Base-by-base conservation (phyloP, 2,888 invertebrate genomes). In the Melieria crassipennis region DNA sequence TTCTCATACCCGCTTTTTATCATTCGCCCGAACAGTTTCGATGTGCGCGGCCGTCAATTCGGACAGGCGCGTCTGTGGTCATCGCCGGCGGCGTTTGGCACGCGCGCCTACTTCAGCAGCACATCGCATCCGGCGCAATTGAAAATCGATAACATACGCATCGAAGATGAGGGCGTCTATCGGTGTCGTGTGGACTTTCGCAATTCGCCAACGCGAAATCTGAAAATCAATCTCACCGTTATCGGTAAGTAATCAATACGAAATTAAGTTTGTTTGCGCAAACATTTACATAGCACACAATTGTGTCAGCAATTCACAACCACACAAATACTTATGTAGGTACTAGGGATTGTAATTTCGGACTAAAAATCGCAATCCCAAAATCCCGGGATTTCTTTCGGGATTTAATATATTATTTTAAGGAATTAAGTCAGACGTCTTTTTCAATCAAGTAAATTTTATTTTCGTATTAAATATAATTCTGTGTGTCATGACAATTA, bases 61-160 rank as follows among this genome's bases (percentile, higher is more conserved):
- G 91, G 91, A 50, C 91, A 93, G 81, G 94, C 94, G 10, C 92
- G 92, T 84, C 91, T 94, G 78, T 95, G 95, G 95, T 93, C 94
- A 30, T 92, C 94, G 71, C 91, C 92, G 64, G 89, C 89, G 62
- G 90, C 91, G 43, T 90, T 96, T 76, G 95, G 94, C 1, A 91
- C 92, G 3, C 89, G 96, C 63, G 95, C 96, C 10, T 94, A 93
- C 86, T 95, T 96, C 85, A 92, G 94, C 64, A 92, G 93, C 5
- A 91, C 93, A 55, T 91, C 93, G 10, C 91, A 92, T 78, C 94
- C 95, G 45, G 95, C 95, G 7, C 91, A 93, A 13, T 88, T 96
- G 50, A 93, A 94, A 82, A 89, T 91, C 80, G 89, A 90, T 80
- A 89, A 88, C 81, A 88, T 91, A 66, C 87, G 89, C 76, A 84